Base-by-base conservation (phyloP, 2,113 vertebrate genomes). In the Cheilinus undulatus region DNA sequence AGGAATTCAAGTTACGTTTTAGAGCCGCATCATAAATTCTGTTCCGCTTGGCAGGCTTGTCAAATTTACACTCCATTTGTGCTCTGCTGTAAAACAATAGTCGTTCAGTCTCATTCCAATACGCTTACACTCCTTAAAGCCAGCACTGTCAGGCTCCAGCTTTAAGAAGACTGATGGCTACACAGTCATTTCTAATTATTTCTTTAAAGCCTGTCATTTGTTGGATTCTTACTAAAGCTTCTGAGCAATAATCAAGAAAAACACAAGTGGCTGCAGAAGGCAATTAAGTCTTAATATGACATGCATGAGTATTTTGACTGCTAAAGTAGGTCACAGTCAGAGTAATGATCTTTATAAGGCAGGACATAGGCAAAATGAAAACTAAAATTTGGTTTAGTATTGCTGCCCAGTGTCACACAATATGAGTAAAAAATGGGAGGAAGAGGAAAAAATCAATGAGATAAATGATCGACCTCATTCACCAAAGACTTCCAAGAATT, bases 21-120 rank as follows among this genome's bases (percentile, higher is more conserved):
- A 69, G 66, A 78, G 70, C 73, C n/a, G 14, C 78, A 81, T 78
- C 66, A 73, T 83, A 75, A 91, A 90, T 80, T 68, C 28, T 60
- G 62, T 75, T 85, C 70, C 7, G 32, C 70, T 42, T 30, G 34
- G 64, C 66, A 60, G 76, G 24, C 19, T n/a, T 62, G 66, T 64
- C 73, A 81, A 72, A 83, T 85, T 78, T 69, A 82, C 80, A 74
- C 80, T 70, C 51, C 52, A 64, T 80, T 87, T 80, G 28, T 51
- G 22, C 49, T 72, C 7, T 27, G 62, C 34, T 50, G 49, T 64
- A 76, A 80, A 83, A 80, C 58, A 73, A 27, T 51, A 78, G 57
- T 46, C 30, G 28, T 45, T 63, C 75, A 52, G 63, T 64, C 48
- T 67, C 60, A 69, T 28, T 71, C 60, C 71, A 63, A 10, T 17